Conservation (phyloP, 37 sponge, comb jelly and placozoan genomes). For the Bolinopsis microptera region DNA sequence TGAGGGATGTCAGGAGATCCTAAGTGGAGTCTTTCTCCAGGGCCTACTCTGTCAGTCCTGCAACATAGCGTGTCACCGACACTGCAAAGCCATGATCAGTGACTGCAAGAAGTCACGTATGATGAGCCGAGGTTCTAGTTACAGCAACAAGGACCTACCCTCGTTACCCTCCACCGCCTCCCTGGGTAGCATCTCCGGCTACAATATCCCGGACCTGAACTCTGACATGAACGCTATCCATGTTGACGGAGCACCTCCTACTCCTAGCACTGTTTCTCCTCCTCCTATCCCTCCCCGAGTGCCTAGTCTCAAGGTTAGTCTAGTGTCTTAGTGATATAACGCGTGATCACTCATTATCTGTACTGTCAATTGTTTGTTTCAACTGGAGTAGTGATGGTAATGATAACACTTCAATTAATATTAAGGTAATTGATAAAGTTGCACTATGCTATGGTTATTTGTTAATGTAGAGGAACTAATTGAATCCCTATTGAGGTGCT, state of each 20-base stretch:
- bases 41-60: conserved; percentile 1
- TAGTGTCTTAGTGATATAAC: too few species aligned
- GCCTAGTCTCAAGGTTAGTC: conserved; percentile 45
- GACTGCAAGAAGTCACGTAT: not conserved
- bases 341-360: too few species aligned
- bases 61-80: conserved; percentile 43
- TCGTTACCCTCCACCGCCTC: not conserved
- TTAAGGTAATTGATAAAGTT: too few species aligned
- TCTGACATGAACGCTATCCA: not conserved
- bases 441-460: too few species aligned
- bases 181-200: not conserved
- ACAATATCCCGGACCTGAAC: not conserved
- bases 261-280: not conserved
- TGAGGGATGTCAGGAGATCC: not conserved
- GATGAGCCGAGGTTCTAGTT: not conserved
- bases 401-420: too few species aligned
- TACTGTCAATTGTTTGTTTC: too few species aligned
- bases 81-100: not conserved
- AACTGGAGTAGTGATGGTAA: too few species aligned
- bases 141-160: conserved; percentile 47
- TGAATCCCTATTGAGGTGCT: too few species aligned
- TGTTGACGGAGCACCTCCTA: not conserved
- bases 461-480: too few species aligned
- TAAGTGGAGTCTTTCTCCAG: conserved; percentile 40
- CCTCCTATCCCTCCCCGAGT: conserved; percentile 56